Base-by-base conservation (phyloP, 64 coral and sea anemone genomes). In the Montipora cactus region DNA sequence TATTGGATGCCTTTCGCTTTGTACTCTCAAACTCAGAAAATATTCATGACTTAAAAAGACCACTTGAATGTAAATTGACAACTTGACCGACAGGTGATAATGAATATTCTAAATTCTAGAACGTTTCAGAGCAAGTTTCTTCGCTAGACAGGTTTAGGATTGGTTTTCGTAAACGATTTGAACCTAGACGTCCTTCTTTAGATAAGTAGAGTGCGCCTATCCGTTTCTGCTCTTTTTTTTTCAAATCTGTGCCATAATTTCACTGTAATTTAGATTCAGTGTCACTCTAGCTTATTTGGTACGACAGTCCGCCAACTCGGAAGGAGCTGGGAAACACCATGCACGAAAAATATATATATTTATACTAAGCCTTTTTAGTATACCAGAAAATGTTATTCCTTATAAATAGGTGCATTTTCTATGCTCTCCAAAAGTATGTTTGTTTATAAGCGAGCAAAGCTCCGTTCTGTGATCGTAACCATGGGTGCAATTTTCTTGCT, bases 81-180 rank as follows among this genome's bases (percentile, higher is more conserved):
- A 18, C 23, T 25, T 45, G 8, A 3, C 13, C 57, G 5, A 20
- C 44, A 19, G 52, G 52, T 5, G 5, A 10, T 84, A 6, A 84
- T 48, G 6, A 84, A 84, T 67, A 84, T 84, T 84, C 11, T 18
- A n/a, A 84, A 37, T 81, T 51, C 28, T 37, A 37, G 28, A 37
- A 37, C 28, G 28, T 37, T 37, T 0, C 28, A 7, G 4, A 79
- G 79, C 9, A 18, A 81, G 11, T 81, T 55, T 55, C 52, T 37
- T 37, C 28, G 28, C 28, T 37, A 37, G 28, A 37, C 28, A 37
- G 28, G 50, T 10, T 12, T 20, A 22, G 79, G 50, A 4, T 58
- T 25, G 19, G 19, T 25, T 81, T 57, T 21, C 22, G 4, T 18
- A 14, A 18, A 8, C 61, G 61, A 4, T 47, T 50, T 79, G 49